These are phyloP conservation scores for Agelastica alni DNA, from an alignment of 2,888 invertebrate species.

Conservation along the genomic window DNA sequence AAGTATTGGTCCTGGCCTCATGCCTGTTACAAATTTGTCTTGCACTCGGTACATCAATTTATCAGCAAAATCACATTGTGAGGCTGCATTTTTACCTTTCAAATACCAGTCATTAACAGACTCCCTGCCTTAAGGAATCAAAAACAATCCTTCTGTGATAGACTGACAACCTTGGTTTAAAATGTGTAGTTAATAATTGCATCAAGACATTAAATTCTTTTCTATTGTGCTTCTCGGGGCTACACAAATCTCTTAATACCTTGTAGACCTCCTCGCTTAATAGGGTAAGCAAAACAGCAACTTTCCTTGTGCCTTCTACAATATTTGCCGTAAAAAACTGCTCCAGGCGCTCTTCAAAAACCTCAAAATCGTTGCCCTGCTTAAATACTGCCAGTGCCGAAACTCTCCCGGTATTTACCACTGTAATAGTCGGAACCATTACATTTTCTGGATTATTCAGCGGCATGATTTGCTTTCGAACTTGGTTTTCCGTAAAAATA, in stretches of 20 bases:
- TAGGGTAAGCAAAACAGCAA: background rate
- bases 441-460: background rate
- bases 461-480: background rate
- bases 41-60: background rate
- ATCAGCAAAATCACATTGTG: conserved; percentile 11
- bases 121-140: conserved; percentile 5
- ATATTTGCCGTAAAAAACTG: conserved; percentile 1
- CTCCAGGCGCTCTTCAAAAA: background rate
- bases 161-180: conserved; percentile 3
- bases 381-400: conserved; percentile 2
- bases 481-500: background rate
- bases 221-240: conserved; percentile 3
- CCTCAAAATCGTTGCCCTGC: background rate
- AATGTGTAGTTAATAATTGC: conserved; percentile 1
- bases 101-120: conserved; percentile 14
- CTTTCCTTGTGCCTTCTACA: background rate
- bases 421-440: background rate
- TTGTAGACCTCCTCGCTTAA: background rate
- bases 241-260: conserved; percentile 5
- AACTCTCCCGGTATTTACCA: conserved; percentile 11
- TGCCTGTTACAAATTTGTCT: conserved; percentile 5
- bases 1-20: conserved; percentile 9
- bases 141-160: conserved; percentile 1
- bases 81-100: conserved; percentile 4
- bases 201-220: conserved; percentile 1